These are phyloP conservation scores for Neosilurus mollespiculum DNA, from an alignment of 2,797 vertebrate species.

Conservation along the genomic window DNA sequence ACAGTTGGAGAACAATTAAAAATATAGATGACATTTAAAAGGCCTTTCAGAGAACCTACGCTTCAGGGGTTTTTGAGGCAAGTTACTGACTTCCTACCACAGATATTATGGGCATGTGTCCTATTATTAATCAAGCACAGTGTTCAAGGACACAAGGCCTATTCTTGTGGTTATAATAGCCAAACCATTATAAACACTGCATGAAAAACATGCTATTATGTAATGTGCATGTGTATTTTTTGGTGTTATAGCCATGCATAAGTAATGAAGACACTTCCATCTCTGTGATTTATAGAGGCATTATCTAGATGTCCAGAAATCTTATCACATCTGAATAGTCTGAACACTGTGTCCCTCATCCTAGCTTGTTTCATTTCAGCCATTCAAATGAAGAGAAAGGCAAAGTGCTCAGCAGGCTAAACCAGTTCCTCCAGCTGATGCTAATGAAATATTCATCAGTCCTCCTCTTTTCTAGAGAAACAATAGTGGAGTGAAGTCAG, in stretches of 20 bases:
- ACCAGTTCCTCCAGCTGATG: slow-evolving; percentile 47
- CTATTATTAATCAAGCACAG: slow-evolving; percentile 30
- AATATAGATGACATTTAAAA: background rate
- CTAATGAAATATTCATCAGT: slow-evolving; percentile 57
- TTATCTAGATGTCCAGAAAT: background rate
- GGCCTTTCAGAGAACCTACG: background rate
- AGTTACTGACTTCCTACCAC: slow-evolving; percentile 1
- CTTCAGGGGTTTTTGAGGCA: background rate
- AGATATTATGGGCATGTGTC: background rate
- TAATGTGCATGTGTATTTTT: background rate
- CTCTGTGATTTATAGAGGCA: background rate
- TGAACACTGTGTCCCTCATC: slow-evolving; percentile 19
- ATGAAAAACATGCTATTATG: background rate
- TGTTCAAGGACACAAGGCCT: too few species aligned
- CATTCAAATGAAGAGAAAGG: slow-evolving; percentile 26
- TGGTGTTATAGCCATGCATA: background rate
- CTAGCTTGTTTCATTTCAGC: slow-evolving; percentile 24
- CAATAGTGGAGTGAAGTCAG: slow-evolving; percentile 34
- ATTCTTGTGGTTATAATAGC: too few species aligned
- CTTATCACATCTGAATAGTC: background rate
- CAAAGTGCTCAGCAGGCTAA: slow-evolving; percentile 47
- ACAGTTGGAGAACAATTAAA: background rate
- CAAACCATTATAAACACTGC: background rate
- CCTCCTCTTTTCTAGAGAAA: slow-evolving; percentile 19
- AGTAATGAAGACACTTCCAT: background rate